These are phyloP conservation scores for Anastatus disparis DNA, from an alignment of 1,140 invertebrate genomes.

Conservation along the genomic window DNA sequence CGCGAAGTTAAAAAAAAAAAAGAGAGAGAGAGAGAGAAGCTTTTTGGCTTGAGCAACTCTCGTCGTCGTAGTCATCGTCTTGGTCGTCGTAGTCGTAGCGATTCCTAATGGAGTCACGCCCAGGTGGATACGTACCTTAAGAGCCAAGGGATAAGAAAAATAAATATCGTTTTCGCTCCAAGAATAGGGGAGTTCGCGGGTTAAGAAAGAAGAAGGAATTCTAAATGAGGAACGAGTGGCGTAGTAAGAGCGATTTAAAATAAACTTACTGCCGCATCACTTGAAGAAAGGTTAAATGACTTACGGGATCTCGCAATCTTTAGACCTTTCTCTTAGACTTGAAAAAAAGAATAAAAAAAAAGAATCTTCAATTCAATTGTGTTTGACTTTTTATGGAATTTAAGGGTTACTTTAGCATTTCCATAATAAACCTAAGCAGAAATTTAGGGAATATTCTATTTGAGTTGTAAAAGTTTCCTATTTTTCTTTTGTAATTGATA, in stretches of 20 bases:
- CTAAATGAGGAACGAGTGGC: constrained; percentile 4
- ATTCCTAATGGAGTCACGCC: constrained; percentile 50
- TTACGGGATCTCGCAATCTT: not conserved
- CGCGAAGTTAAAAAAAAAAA: constrained; percentile 8
- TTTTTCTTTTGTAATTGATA: too few species aligned
- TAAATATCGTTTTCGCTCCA: constrained; percentile 31
- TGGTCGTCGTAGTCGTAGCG: constrained; percentile 32
- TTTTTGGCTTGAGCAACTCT: not conserved
- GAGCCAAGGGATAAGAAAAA: constrained; percentile 41
- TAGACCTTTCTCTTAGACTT: too few species aligned
- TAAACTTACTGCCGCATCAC: constrained; percentile 8
- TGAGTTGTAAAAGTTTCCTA: too few species aligned
- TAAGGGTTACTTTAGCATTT: too few species aligned
- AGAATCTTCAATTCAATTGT: constrained; percentile 18
- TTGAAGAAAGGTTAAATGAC: not conserved
- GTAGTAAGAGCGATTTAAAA: not conserved
- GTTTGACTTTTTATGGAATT: too few species aligned
- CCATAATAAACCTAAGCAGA: too few species aligned
- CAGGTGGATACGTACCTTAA: constrained; percentile 39
- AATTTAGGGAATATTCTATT: too few species aligned
- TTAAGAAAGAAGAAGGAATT: constrained; percentile 32
- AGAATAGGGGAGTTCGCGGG: constrained; percentile 21
- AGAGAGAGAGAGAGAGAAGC: constrained; percentile 41
- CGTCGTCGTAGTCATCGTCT: constrained; percentile 6
- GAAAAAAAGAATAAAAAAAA: too few species aligned